Evolutionary conservation across 2,113 vertebrate species (phyloP).

Genomic region (Tichodroma muraria): DNA sequence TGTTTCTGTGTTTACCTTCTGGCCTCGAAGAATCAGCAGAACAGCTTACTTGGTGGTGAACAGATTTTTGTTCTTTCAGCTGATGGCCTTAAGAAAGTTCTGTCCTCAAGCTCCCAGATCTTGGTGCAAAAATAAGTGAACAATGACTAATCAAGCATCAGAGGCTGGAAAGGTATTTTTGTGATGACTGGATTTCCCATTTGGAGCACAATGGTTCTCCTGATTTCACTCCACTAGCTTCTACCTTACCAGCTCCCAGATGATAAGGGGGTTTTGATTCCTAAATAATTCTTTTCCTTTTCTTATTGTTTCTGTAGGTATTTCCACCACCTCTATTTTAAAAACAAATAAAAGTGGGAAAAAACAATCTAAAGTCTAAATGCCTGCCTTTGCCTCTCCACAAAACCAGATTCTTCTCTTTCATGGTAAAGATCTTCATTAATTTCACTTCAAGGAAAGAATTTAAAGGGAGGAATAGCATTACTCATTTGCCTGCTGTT

Average conservation of each 20-base stretch:
- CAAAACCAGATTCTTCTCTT: not conserved
- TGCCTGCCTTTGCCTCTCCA: not conserved
- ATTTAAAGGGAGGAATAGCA: constrained; percentile 38
- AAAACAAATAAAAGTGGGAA: not conserved
- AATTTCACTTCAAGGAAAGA: constrained; percentile 44
- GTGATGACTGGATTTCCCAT: not conserved
- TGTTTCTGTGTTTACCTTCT: not conserved
- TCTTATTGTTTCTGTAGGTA: not conserved
- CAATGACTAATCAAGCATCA: not conserved
- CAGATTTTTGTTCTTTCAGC: not conserved
- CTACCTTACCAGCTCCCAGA: not conserved
- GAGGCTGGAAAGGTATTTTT: not conserved
- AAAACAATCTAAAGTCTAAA: not conserved
- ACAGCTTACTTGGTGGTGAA: not conserved
- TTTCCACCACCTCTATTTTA: not conserved
- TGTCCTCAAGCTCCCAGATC: not conserved
- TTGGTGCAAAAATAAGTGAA: not conserved
- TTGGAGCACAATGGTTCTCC: not conserved
- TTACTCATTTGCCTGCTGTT: constrained; percentile 36
- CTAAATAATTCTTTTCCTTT: not conserved
- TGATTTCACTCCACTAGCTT: not conserved
- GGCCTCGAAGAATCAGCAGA: not conserved
- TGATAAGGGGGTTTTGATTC: not conserved
- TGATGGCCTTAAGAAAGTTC: not conserved
- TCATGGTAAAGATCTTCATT: constrained; percentile 16